phyloP scores from a whole-genome alignment of 2,113 vertebrate species.

The Albula glossodonta region DNA sequence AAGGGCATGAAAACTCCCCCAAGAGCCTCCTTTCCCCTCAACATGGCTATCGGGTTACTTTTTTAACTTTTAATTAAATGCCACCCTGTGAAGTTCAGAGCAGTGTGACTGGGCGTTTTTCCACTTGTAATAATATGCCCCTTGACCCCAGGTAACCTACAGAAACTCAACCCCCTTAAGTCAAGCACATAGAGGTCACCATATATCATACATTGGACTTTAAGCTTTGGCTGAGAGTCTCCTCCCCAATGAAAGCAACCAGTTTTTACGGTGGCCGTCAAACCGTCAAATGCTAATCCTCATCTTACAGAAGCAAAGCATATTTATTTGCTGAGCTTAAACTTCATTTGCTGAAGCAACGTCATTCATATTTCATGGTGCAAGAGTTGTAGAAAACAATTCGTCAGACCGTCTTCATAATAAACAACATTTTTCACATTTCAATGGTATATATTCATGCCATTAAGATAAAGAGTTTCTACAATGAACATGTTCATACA shows the following conservation, averaged over 20 bases:
- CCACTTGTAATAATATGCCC: slow-evolving; percentile 7
- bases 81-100: slow-evolving; percentile 14
- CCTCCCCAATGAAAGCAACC: neutral
- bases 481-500: too few species aligned
- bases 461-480: too few species aligned
- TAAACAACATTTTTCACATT: too few species aligned
- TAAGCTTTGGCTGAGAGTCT: neutral
- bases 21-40: neutral
- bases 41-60: slow-evolving; percentile 1
- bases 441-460: too few species aligned
- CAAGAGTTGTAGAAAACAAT: neutral
- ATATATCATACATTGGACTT: slow-evolving; percentile 32
- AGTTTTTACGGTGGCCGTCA: neutral
- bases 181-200: slow-evolving; percentile 27
- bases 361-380: neutral
- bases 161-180: slow-evolving; percentile 40
- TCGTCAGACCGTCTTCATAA: too few species aligned
- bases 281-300: neutral
- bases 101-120: slow-evolving; percentile 29
- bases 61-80: slow-evolving; percentile 20
- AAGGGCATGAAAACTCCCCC: neutral
- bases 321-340: neutral
- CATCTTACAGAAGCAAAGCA: neutral
- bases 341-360: neutral
- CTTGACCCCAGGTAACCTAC: slow-evolving; percentile 35